Evolutionary conservation across 2,797 vertebrate species (phyloP).

Genomic region (Pangasius larnaudii): DNA sequence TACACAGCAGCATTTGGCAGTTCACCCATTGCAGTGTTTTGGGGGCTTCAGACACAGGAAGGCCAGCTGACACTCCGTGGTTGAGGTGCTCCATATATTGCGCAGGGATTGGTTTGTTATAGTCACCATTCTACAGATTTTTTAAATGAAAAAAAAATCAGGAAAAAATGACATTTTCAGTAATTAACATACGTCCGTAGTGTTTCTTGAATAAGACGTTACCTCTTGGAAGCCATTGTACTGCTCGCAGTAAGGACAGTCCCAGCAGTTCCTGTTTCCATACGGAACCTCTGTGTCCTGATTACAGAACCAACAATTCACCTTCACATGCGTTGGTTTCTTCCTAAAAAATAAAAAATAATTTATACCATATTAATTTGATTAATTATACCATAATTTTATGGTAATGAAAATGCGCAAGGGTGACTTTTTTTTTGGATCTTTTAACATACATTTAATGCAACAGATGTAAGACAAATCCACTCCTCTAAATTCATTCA

Average conservation of each 20-base stretch:
- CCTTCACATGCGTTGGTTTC: conserved; percentile 84
- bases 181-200: not conserved
- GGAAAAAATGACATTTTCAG: not conserved
- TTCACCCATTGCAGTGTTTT: conserved; percentile 92
- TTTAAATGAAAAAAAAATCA: not conserved
- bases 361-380: not conserved
- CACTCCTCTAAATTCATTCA: not conserved
- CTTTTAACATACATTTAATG: not conserved
- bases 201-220: conserved; percentile 6
- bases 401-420: not conserved
- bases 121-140: conserved; percentile 89
- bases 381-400: too few species aligned
- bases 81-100: conserved; percentile 97
- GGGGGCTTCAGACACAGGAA: conserved; percentile 68
- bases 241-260: conserved; percentile 96
- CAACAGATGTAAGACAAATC: not conserved
- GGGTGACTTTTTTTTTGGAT: not conserved
- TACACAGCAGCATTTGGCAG: conserved; percentile 93
- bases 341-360: conserved; percentile 70
- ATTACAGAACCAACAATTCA: conserved; percentile 99
- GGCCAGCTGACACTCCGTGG: conserved; percentile 83
- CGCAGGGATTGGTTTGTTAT: conserved; percentile 98
- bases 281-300: conserved; percentile 92
- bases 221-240: conserved; percentile 99
- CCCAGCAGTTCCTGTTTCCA: conserved; percentile 98